Base-by-base conservation (phyloP, 2,888 invertebrate species). In the Prosopocoilus inquinatus region DNA sequence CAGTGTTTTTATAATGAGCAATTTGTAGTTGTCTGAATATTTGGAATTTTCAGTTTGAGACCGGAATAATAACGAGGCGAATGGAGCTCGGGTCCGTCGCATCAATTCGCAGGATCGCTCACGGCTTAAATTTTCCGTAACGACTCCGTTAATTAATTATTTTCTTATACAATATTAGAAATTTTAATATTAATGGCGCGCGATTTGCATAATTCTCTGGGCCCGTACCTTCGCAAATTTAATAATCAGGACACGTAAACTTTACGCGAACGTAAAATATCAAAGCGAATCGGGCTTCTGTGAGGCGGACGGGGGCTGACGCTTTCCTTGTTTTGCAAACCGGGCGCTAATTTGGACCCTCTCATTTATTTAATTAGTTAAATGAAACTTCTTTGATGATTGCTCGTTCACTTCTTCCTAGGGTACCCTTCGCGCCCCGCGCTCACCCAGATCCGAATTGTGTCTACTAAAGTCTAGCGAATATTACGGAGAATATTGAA, bases 321-420 rank as follows among this genome's bases (percentile, higher is more conserved):
- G 62, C 62, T 64, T 66, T 64, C 65, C 58, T 67, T 68, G 68
- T 70, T 70, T 70, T 70, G 68, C 68, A 68, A 69, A 67, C 68
- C 68, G 63, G 64, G 70, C 68, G 68, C 69, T 70, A 71, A 71
- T 70, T 70, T 68, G 65, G 67, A 65, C 69, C 68, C 69, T 66
- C 69, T 68, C 68, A 70, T 70, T 70, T 70, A 67, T 68, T 68
- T 70, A 70, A 71, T 71, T 71, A 71, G 70, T 70, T 67, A 70
- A 70, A 71, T 70, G 70, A 70, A 69, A 70, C 64, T 68, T 67
- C 70, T 70, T 70, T 70, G 70, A 68, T 62, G 68, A 65, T 65
- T 65, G 66, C 67, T 66, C 67, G 65, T 68, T 64, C 67, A 63
- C 64, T 65, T 12, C 44, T 50, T 12, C 49, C 28, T 12, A 11